A percentile compares a stretch with the other conserved stretches of the same genome.
Conservation (phyloP, 2,797 vertebrate species). For the Alosa sapidissima region DNA sequence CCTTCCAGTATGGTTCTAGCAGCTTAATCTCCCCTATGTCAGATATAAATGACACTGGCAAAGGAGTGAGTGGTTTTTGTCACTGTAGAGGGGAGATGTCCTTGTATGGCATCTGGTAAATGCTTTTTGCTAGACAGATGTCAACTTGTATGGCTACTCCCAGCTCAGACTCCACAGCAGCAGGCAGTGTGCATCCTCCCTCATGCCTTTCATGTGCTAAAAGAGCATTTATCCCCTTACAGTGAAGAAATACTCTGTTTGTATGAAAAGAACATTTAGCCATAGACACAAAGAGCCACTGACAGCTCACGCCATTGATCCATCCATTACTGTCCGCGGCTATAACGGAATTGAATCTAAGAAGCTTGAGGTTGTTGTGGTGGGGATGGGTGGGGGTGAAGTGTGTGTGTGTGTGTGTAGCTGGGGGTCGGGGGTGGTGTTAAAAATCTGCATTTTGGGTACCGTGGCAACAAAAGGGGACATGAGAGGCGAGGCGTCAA, state of each 20-base stretch:
- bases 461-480: no score
- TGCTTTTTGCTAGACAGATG: not conserved
- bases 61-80: not conserved
- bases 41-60: not conserved
- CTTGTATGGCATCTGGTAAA: not conserved
- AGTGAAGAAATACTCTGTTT: not conserved
- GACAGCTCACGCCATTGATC: constrained; percentile 1
- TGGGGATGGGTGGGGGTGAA: not conserved
- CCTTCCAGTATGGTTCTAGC: not conserved
- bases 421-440: not conserved
- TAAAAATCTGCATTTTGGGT: no score
- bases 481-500: no score
- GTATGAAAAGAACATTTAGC: not conserved
- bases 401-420: not conserved
- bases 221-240: not conserved
- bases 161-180: not conserved
- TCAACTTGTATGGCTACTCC: not conserved
- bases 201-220: not conserved
- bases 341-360: not conserved
- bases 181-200: not conserved
- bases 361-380: not conserved
- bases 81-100: not conserved
- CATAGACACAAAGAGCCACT: not conserved
- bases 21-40: not conserved
- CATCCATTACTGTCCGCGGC: not conserved